These are phyloP conservation scores for Flexamia atlantica DNA, from an alignment of 2,888 invertebrate species.

Conservation along the genomic window DNA sequence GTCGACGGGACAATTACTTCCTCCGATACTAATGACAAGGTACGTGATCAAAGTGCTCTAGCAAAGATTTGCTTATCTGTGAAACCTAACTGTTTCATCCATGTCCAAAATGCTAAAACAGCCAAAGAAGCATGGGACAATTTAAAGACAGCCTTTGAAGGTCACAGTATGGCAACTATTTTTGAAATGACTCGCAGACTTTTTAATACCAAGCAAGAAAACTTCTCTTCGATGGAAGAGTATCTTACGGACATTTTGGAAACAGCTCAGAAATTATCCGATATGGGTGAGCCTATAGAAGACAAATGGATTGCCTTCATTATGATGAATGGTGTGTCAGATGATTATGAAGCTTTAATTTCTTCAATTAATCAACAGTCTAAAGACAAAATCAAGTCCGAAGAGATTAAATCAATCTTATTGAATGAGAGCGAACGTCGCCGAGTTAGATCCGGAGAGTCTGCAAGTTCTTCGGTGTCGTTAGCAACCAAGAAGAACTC, in stretches of 20 bases:
- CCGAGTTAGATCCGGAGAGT: too few relatives aligned
- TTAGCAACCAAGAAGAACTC: too few relatives aligned
- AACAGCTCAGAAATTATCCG: constrained; percentile 12
- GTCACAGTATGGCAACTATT: constrained; percentile 31
- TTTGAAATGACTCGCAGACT: constrained; percentile 37
- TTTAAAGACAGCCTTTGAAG: too few relatives aligned
- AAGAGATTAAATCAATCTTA: not conserved
- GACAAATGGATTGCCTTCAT: constrained; percentile 43
- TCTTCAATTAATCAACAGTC: constrained; percentile 19
- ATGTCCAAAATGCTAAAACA: too few relatives aligned
- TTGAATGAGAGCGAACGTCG: constrained; percentile 9
- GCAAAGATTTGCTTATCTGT: constrained; percentile 19
- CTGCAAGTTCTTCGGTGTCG: too few relatives aligned
- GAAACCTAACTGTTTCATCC: too few relatives aligned
- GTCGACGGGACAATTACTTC: not conserved
- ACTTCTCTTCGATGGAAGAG: constrained; percentile 1
- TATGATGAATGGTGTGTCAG: constrained; percentile 27
- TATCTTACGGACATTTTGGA: constrained; percentile 16
- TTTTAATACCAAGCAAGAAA: constrained; percentile 2
- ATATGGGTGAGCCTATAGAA: constrained; percentile 23
- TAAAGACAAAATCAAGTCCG: constrained; percentile 14
- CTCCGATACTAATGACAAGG: not conserved
- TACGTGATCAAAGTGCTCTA: too few relatives aligned
- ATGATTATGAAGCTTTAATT: too few relatives aligned
- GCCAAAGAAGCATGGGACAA: too few relatives aligned